These are phyloP conservation scores for Rhegmatorhina hoffmannsi DNA, from an alignment of 2,113 vertebrate genomes.

Conservation along the genomic window DNA sequence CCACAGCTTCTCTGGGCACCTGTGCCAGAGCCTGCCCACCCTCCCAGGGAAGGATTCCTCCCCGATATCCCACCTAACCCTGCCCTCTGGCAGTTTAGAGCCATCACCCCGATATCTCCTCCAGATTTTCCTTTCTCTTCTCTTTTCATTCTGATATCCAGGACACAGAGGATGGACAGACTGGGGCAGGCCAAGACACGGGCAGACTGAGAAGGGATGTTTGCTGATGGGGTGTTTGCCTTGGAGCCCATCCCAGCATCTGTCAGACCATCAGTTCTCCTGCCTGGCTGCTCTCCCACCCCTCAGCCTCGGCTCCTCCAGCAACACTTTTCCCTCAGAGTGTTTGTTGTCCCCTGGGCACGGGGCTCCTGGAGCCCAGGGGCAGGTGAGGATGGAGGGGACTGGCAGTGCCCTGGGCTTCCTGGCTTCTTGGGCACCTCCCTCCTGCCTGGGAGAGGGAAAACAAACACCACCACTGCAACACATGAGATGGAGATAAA, in stretches of 20 bases:
- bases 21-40: neutral
- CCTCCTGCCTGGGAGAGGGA: neutral
- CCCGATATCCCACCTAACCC: neutral
- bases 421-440: neutral
- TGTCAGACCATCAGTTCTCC: neutral
- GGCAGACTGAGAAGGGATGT: neutral
- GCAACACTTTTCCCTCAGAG: neutral
- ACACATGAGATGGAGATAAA: neutral
- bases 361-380: neutral
- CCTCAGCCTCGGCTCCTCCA: neutral
- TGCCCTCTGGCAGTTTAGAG: neutral
- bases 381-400: neutral
- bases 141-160: accelerated
- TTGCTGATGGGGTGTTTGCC: neutral
- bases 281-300: neutral
- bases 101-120: neutral
- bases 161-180: accelerated
- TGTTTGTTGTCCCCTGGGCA: accelerated
- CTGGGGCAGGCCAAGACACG: neutral
- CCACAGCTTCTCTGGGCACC: neutral
- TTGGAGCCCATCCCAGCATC: constrained; percentile 33
- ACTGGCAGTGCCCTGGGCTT: neutral
- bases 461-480: accelerated
- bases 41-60: neutral
- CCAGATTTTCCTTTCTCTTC: neutral